These are phyloP conservation scores for Limnothrissa miodon DNA, from an alignment of 2,113 vertebrate species.

Conservation along the genomic window DNA sequence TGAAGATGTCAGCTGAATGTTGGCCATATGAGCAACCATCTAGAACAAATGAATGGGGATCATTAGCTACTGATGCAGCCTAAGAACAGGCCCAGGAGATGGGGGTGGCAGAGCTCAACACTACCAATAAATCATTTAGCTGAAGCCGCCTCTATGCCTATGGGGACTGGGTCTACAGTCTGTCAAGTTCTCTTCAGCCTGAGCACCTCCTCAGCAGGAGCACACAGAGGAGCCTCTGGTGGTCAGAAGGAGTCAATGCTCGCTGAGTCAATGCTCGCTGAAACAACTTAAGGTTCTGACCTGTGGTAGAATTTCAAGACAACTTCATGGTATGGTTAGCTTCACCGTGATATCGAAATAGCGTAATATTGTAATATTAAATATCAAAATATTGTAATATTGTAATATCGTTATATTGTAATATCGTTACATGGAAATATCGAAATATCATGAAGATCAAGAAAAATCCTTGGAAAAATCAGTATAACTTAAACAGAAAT, in stretches of 20 bases:
- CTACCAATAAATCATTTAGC: conserved; percentile 10
- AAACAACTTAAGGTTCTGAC: background rate
- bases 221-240: background rate
- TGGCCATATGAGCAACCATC: background rate
- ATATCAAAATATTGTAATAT: background rate
- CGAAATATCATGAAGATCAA: too few relatives aligned
- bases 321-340: background rate
- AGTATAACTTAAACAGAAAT: background rate
- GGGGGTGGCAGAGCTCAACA: background rate
- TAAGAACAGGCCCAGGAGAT: background rate
- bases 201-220: background rate
- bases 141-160: background rate
- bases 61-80: background rate
- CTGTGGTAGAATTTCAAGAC: background rate
- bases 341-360: background rate
- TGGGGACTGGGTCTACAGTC: background rate
- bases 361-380: background rate
- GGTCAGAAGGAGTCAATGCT: background rate
- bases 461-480: background rate
- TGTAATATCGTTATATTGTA: background rate
- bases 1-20: background rate
- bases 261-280: too few relatives aligned
- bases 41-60: background rate
- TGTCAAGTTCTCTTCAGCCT: background rate
- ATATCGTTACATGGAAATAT: too few relatives aligned